phyloP scores from a whole-genome alignment of 30 jellyfish, hydroid and myxozoan species.

The Clytia hemisphaerica region DNA sequence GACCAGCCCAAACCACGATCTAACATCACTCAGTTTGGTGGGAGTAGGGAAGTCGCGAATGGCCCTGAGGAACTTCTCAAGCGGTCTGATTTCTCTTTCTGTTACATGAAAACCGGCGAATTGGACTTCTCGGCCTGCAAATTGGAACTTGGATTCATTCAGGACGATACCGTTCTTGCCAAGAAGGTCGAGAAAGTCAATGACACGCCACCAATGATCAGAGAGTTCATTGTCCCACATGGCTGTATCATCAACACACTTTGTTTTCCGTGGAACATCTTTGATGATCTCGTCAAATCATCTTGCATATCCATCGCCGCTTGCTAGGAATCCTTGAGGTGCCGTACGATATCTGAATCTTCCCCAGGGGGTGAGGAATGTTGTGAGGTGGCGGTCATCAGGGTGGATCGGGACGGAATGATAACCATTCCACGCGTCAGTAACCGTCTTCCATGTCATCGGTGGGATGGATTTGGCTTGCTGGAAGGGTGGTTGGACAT shows the following conservation, averaged over 20 bases:
- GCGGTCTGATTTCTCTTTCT: background rate
- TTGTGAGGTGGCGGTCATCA: background rate
- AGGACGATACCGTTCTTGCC: too few species aligned
- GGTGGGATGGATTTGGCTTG: constrained; percentile 5
- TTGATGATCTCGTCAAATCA: too few species aligned
- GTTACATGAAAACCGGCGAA: background rate
- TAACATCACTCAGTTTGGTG: background rate
- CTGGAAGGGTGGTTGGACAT: constrained; percentile 17
- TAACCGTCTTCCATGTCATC: background rate
- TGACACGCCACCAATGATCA: too few species aligned
- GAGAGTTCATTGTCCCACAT: background rate
- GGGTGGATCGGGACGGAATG: background rate
- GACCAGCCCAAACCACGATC: constrained; percentile 14
- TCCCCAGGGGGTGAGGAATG: background rate
- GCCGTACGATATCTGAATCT: background rate
- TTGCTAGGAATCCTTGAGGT: too few species aligned
- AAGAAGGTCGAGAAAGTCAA: too few species aligned
- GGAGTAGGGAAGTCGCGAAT: background rate
- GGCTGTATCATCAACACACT: background rate
- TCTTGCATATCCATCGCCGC: too few species aligned
- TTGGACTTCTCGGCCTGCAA: background rate
- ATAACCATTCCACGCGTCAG: background rate
- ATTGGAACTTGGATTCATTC: too few species aligned
- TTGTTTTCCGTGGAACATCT: background rate
- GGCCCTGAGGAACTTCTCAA: background rate